Base-by-base conservation (phyloP, 2,797 vertebrate species). In the Periophthalmus magnuspinnatus region DNA sequence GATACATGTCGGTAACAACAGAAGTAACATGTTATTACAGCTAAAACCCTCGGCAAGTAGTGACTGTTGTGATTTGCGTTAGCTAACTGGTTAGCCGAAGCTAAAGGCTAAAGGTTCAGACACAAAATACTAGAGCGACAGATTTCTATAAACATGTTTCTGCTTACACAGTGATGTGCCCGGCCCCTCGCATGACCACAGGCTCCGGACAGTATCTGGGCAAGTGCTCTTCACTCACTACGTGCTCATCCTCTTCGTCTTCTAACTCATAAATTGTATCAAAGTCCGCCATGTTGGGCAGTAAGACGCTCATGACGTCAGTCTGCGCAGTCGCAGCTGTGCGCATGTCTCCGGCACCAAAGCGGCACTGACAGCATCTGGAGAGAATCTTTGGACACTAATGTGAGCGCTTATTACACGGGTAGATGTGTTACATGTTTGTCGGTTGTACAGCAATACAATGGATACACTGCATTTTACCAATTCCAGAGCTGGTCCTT, bases 201-300 rank as follows among this genome's bases (percentile, higher is more conserved):
- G 97, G 96, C 82, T 99, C 97, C 28, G 96, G 95, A 48, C 94
- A 96, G 74, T 94, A 95, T 91, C 95, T 94, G 73, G 92, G 90
- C 78, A 96, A 83, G 72, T 95, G 94, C 68, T 97, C 95, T 63
- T 97, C 96, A 75, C 95, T 95, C 86, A 95, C 96, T 91, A 96
- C 94, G 84, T 92, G 94, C 78, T 96, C 95, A 59, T 91, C 89
- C 45, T 97, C 96, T 79, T 98, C 95, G 91, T 93, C 94, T 91
- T 97, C 96, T 88, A 98, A 91, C 93, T 98, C 97, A 83, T 96
- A 97, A 94, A 98, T 98, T 84, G 95, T 97, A 93, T 98, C 96
- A 93, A 98, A 97, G 90, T 98, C 97, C 95, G 97, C 96, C 97
- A 98, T 98, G 94, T 98, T 97, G 94, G 96, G 95, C 67, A 96